phyloP scores from a whole-genome alignment of 2,113 vertebrate genomes.

The Aegithalos caudatus region DNA sequence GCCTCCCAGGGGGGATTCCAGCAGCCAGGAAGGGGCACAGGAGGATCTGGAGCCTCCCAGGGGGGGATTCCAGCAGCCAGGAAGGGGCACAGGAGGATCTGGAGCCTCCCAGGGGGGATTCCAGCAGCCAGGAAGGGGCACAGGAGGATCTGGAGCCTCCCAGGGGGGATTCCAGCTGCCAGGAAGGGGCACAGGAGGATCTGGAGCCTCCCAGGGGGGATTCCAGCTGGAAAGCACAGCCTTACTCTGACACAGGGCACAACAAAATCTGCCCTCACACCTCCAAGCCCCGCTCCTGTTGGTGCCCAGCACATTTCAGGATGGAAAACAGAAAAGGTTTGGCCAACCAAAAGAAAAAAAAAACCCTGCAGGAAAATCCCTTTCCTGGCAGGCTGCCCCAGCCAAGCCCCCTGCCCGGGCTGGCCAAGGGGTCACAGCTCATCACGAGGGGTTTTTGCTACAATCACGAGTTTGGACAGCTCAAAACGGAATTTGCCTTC shows the following conservation, averaged over 20 bases:
- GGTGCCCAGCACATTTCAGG: background rate
- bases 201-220: background rate
- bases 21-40: too few species aligned
- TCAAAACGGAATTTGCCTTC: slow-evolving; percentile 88
- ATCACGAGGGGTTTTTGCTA: slow-evolving; percentile 75
- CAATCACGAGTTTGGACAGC: slow-evolving; percentile 85
- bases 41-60: background rate
- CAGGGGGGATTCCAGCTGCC: background rate
- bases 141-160: background rate
- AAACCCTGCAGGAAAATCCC: background rate
- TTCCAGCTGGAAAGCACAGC: background rate
- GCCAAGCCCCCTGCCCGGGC: background rate
- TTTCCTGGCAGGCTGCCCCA: background rate
- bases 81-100: background rate
- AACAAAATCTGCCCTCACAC: background rate
- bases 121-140: too few species aligned
- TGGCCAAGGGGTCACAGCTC: slow-evolving; percentile 79
- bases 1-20: background rate
- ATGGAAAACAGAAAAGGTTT: background rate
- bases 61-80: background rate
- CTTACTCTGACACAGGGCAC: slow-evolving; percentile 8
- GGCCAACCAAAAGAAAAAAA: background rate
- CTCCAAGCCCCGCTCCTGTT: background rate
- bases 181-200: background rate
- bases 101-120: background rate